These are phyloP conservation scores for Pantherophis guttatus DNA, from an alignment of 2,113 vertebrate genomes.

Conservation along the genomic window DNA sequence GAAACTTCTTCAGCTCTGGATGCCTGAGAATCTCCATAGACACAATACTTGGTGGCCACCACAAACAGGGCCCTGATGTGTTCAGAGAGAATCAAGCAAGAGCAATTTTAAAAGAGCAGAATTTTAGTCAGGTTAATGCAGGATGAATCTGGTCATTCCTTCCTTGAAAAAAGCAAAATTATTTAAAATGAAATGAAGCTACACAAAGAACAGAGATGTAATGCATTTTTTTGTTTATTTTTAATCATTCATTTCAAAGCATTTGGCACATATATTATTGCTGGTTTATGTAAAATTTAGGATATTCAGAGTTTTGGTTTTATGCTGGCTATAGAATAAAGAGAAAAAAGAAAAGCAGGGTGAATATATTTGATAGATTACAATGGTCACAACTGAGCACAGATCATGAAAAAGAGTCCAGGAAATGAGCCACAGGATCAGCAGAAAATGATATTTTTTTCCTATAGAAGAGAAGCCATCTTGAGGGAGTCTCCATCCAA, in stretches of 20 bases:
- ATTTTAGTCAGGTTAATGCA: fast-evolving
- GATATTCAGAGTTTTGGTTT: too few relatives aligned
- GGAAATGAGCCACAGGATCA: background rate
- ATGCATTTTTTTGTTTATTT: background rate
- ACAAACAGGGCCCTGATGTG: background rate
- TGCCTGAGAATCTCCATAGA: too few relatives aligned
- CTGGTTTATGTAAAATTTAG: background rate
- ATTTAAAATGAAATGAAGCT: background rate
- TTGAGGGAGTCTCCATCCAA: background rate
- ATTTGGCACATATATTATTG: background rate
- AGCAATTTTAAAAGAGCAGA: background rate
- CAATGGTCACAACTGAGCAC: background rate
- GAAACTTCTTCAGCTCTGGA: too few relatives aligned
- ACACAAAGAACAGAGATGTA: background rate
- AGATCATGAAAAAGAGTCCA: background rate
- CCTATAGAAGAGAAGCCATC: background rate
- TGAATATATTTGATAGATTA: background rate
- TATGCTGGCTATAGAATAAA: background rate
- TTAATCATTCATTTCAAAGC: background rate
- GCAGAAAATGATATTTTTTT: background rate
- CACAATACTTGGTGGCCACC: background rate
- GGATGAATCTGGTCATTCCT: too few relatives aligned
- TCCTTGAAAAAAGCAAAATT: background rate
- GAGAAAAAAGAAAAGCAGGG: background rate
- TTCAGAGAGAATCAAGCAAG: background rate